Conservation (phyloP, 2,113 vertebrate genomes). For the Hystrix brachyura region DNA sequence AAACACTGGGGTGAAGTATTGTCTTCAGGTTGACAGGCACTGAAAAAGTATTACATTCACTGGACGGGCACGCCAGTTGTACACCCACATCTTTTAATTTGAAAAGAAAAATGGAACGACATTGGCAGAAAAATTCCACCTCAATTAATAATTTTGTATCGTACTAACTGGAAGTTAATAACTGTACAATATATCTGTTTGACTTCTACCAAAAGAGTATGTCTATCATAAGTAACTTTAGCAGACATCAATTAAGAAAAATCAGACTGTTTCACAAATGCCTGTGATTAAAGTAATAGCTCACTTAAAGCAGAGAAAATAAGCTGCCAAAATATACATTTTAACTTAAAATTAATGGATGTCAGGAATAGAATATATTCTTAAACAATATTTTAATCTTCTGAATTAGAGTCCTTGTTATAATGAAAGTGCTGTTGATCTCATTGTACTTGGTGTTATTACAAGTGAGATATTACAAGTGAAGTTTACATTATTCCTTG, state of each 20-base stretch:
- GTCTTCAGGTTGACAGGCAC: constrained; percentile 76
- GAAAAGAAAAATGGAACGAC: constrained; percentile 51
- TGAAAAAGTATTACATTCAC: constrained; percentile 72
- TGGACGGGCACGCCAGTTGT: constrained; percentile 22
- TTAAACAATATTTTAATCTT: background rate
- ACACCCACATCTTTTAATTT: constrained; percentile 71
- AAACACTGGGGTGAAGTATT: constrained; percentile 74
- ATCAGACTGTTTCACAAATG: constrained; percentile 60
- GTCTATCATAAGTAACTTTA: constrained; percentile 71
- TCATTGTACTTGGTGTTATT: background rate
- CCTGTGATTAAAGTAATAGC: constrained; percentile 72
- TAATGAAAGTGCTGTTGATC: background rate
- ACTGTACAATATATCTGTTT: constrained; percentile 63
- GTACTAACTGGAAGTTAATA: constrained; percentile 72
- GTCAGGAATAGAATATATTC: constrained; percentile 25
- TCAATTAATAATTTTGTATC: constrained; percentile 65
- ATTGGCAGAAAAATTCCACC: constrained; percentile 67
- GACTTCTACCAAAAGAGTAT: constrained; percentile 6
- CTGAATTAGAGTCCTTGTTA: constrained; percentile 25
- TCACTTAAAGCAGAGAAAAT: constrained; percentile 66
- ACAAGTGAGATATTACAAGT: background rate
- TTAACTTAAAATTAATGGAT: constrained; percentile 52
- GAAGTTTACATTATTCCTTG: background rate
- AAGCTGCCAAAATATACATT: constrained; percentile 64
- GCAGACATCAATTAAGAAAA: constrained; percentile 69